Evolutionary conservation across 2,113 vertebrate genomes (phyloP).

Genomic region (Marcusenius ussheri): DNA sequence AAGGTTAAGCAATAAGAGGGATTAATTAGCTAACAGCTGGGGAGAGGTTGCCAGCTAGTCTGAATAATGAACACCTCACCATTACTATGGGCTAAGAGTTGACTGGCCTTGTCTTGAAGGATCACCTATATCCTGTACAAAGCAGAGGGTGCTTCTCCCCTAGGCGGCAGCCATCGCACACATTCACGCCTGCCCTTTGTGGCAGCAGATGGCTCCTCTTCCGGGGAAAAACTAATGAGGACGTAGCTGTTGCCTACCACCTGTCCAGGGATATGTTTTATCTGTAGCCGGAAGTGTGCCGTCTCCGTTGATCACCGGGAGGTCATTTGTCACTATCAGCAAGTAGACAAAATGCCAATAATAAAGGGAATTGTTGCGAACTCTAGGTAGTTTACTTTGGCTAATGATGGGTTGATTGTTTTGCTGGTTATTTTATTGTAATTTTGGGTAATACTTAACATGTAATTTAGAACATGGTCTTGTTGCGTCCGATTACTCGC

Average conservation of each 20-base stretch:
- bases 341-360: background rate
- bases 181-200: conserved; percentile 3
- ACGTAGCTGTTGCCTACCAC: conserved; percentile 18
- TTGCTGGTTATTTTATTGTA: background rate
- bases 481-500: too few relatives aligned
- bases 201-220: conserved; percentile 37
- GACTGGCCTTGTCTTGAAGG: background rate
- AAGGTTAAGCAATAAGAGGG: conserved; percentile 16
- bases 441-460: background rate
- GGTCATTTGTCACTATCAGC: background rate
- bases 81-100: background rate
- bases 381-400: background rate
- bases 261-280: conserved; percentile 8
- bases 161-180: background rate
- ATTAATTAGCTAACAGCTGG: conserved; percentile 19
- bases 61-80: background rate
- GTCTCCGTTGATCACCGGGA: background rate
- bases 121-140: background rate
- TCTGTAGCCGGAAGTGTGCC: background rate
- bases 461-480: background rate
- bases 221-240: conserved; percentile 24
- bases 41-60: background rate
- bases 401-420: background rate
- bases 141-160: background rate
- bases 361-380: background rate